phyloP scores from a whole-genome alignment of 2,888 invertebrate species.

The Ligdia adustata region DNA sequence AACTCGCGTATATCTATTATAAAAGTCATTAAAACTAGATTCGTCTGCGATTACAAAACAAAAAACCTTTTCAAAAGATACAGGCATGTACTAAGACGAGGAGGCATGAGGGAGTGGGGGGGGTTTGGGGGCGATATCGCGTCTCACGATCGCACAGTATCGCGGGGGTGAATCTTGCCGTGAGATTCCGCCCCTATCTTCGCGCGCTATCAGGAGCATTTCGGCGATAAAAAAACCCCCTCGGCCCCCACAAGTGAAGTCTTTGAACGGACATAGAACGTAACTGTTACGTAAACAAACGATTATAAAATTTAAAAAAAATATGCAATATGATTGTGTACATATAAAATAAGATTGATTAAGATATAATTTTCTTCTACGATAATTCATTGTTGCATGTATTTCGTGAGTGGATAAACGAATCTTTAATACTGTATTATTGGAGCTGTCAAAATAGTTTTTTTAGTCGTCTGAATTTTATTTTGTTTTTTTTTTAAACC shows the following conservation, averaged over 20 bases:
- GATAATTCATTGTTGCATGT: too few species aligned
- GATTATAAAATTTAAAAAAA: background rate
- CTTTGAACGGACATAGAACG: slow-evolving; percentile 45
- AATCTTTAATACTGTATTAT: too few species aligned
- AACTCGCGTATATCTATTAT: slow-evolving; percentile 54
- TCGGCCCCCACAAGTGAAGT: slow-evolving; percentile 33
- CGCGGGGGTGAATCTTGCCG: slow-evolving; percentile 48
- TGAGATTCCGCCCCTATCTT: slow-evolving; percentile 36
- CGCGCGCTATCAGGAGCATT: slow-evolving; percentile 59
- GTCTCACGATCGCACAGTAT: slow-evolving; percentile 55
- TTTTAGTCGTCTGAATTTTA: too few species aligned
- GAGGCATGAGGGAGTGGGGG: background rate
- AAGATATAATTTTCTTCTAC: too few species aligned
- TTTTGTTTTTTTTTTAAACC: too few species aligned
- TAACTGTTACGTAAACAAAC: slow-evolving; percentile 12
- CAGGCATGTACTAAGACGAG: slow-evolving; percentile 54
- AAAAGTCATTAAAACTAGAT: slow-evolving; percentile 70
- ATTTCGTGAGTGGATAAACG: too few species aligned
- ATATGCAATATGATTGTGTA: too few species aligned
- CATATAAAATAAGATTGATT: too few species aligned
- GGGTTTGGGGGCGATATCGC: slow-evolving; percentile 46
- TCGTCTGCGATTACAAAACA: slow-evolving; percentile 55
- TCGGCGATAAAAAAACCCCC: slow-evolving; percentile 62
- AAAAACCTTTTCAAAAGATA: slow-evolving; percentile 70
- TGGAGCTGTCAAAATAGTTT: too few species aligned